Percentiles rank a stretch among this genome's conserved stretches.
phyloP scores from a whole-genome alignment of 2,888 invertebrate genomes.

The Listrodromus nycthemerus region DNA sequence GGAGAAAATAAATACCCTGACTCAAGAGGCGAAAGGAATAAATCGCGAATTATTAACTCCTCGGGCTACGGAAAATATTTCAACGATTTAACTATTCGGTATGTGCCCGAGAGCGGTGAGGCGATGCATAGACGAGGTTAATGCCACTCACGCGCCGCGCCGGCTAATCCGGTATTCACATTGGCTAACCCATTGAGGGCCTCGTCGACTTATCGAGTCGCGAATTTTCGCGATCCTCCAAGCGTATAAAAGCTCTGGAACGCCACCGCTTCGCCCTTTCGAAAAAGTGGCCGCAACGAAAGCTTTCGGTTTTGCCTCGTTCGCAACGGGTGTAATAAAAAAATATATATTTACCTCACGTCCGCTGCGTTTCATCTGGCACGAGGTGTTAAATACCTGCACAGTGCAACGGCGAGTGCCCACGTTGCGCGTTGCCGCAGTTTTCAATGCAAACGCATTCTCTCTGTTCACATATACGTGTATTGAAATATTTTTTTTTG shows the following conservation, averaged over 20 bases:
- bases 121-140: not conserved
- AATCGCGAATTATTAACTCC: conserved; percentile 25
- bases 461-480: not conserved
- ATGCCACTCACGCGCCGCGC: conserved; percentile 5
- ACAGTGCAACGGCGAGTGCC: not conserved
- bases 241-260: conserved; percentile 1
- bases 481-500: not conserved
- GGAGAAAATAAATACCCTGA: not conserved
- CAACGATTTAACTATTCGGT: conserved; percentile 19
- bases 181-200: conserved; percentile 29
- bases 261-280: not conserved
- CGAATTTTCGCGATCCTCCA: not conserved
- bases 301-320: not conserved
- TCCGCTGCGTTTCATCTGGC: not conserved
- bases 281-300: conserved; percentile 7
- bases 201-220: conserved; percentile 26
- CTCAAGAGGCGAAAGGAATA: conserved; percentile 15
- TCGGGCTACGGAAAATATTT: conserved; percentile 2
- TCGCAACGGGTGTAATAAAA: not conserved
- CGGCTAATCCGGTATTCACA: conserved; percentile 45
- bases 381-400: conserved; percentile 3
- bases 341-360: conserved; percentile 17
- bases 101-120: not conserved
- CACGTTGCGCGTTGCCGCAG: not conserved
- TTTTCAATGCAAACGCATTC: not conserved